A percentile compares a stretch with the other conserved stretches of the same genome.
phyloP scores from a whole-genome alignment of 1,140 invertebrate species.

The Heterodera schachtii region DNA sequence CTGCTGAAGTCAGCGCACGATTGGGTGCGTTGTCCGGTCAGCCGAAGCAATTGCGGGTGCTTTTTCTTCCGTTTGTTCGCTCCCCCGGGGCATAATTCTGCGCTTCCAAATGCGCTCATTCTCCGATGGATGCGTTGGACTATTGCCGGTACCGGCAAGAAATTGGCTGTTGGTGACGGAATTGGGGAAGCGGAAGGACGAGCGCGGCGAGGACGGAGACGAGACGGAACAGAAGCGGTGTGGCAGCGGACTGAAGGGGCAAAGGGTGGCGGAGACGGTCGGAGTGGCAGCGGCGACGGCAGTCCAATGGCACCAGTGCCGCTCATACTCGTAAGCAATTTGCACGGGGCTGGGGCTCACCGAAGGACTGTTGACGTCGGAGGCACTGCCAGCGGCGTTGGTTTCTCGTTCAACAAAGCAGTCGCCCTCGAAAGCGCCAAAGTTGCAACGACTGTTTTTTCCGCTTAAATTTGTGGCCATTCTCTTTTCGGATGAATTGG shows the following conservation, averaged over 20 bases:
- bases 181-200: neutral
- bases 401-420: neutral
- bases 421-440: neutral
- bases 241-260: neutral
- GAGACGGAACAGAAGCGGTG: neutral
- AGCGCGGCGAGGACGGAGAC: conserved; percentile 2
- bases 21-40: conserved; percentile 13
- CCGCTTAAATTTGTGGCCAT: conserved; percentile 10
- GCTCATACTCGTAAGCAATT: conserved; percentile 1
- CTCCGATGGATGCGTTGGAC: conserved; percentile 5
- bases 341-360: neutral
- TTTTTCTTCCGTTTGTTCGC: conserved; percentile 14
- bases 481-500: conserved; percentile 1
- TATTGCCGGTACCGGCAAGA: neutral
- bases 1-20: conserved; percentile 29
- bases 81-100: neutral
- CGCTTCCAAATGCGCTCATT: conserved; percentile 6
- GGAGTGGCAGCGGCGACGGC: neutral
- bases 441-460: neutral
- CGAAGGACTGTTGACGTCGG: neutral
- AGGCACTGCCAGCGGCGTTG: neutral
- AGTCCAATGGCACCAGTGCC: neutral
- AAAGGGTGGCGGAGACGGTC: neutral
- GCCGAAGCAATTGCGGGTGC: conserved; percentile 24
- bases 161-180: neutral